Percentiles rank a stretch among this genome's conserved stretches.
Evolutionary conservation across 2,797 vertebrate genomes (phyloP).

Genomic region (Macrochelys suwanniensis): DNA sequence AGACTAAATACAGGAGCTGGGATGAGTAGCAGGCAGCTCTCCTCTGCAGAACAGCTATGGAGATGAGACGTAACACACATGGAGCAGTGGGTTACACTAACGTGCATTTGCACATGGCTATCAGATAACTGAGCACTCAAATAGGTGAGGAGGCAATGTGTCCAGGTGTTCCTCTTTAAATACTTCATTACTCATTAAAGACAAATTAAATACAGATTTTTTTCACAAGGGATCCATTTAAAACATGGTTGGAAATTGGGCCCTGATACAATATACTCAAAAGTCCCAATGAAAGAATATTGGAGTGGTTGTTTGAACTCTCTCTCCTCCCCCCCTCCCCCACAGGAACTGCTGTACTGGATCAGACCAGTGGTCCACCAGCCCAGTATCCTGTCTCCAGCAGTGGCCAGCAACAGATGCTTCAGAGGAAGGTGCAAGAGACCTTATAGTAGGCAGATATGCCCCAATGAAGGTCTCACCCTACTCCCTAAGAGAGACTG

Average conservation of each 20-base stretch:
- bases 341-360: not conserved
- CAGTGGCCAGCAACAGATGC: not conserved
- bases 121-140: conserved; percentile 42
- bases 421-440: not conserved
- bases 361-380: not conserved
- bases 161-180: not conserved
- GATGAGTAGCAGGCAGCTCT: not conserved
- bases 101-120: not conserved
- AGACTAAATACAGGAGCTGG: not conserved
- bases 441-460: not conserved
- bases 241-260: conserved; percentile 24
- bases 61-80: not conserved
- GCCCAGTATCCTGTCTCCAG: not conserved
- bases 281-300: too few species aligned
- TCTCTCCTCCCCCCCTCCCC: not conserved
- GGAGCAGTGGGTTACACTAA: not conserved
- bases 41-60: not conserved
- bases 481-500: not conserved
- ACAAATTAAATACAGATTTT: not conserved
- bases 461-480: not conserved
- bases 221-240: conserved; percentile 45
- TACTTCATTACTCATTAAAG: not conserved
- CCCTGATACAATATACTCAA: not conserved
- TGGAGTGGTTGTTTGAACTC: not conserved
- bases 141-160: not conserved